Evolutionary conservation across 2,888 invertebrate genomes (phyloP), one percentile per base, ranked within the genome.

Genomic region (Clunio marinus): DNA sequence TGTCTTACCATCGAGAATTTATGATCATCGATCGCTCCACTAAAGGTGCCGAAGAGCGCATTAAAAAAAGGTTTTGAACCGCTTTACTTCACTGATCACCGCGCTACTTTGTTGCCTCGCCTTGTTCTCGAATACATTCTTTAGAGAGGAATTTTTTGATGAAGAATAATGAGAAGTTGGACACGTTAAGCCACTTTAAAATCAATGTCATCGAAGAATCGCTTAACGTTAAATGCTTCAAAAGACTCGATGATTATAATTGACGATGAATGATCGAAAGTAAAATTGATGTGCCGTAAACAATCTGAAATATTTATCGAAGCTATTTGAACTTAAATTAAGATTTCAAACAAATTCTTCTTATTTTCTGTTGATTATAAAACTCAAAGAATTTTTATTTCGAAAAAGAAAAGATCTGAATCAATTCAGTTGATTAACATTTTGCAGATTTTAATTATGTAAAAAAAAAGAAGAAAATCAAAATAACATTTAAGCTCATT

Each of bases 91-190:
- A 4, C n/a, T 45, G 45, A n/a, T n/a, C n/a, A n/a, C 15, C 45
- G 45, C 45, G 45, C 51, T 51, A 22, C 51, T 51, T 51, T 51
- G 51, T 51, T 51, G 51, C 51, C n/a, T n/a, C n/a, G n/a, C n/a
- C n/a, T n/a, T n/a, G n/a, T n/a, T n/a, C n/a, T 51, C 13, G 13
- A 32, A 32, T 5, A 32, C 35, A 32, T 32, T 32, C 35, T 8
- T 32, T 13, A 32, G 35, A 13, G 35, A 32, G 5, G 7, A 32
- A 8, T 32, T 32, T 13, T 8, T 5, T 32, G 35, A 32, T 8
- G 13, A 32, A 41, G 13, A 13, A 3, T 15, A 51, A 51, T 22
- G 51, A 51, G 51, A 51, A 51, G 51, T 51, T 51, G 51, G 51
- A 51, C 51, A 51, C 51, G 17, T 51, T 51, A 51, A 51, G 51